Base-by-base conservation (phyloP, 2,113 vertebrate genomes). In the Alligator mississippiensis region DNA sequence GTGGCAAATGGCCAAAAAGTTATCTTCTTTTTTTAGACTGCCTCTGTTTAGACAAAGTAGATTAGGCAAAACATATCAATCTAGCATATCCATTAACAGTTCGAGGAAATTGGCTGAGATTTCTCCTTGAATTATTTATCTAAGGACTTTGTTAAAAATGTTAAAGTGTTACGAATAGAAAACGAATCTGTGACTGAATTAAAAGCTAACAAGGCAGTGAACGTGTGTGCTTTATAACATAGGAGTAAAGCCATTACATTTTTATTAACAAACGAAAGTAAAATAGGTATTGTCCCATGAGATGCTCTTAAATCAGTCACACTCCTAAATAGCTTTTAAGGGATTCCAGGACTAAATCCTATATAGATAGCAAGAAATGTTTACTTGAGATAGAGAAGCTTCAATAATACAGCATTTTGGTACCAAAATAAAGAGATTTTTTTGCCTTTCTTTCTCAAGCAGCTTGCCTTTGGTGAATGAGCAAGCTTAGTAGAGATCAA, bases 1-100 rank as follows among this genome's bases (percentile, higher is more conserved):
- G 84, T 97, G 95, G 96, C 95, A 96, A 97, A 92, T 96, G 72
- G 89, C 95, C 96, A 97, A 96, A 96, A 96, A 94, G 92, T 81
- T 96, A 92, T 94, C 89, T 93, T 94, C 89, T 92, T 70, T 11
- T 94, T 96, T 92, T 96, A 94, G 75, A 59, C 25, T 90, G 63
- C 57, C 11, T 25, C 38, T 93, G 77, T 96, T 98, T 94, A 95
- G 94, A 89, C 88, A 89, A 96, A 96, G 92, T 90, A 96, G 83
- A 90, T 96, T 91, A 96, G 87, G 66, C 85, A 88, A 90, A 96
- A 93, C 74, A 62, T 95, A 95, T 94, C 94, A 96, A 85, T 95
- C 90, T 90, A 86, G n/a, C 54, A 24, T 95, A 84, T 85, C 88
- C 64, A 34, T 95, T 90, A 96, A 83, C 80, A 96, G 77, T 95